Evolutionary conservation across 2,113 vertebrate genomes (phyloP), one percentile per base, ranked within the genome.

Genomic region (Apteryx mantelli): DNA sequence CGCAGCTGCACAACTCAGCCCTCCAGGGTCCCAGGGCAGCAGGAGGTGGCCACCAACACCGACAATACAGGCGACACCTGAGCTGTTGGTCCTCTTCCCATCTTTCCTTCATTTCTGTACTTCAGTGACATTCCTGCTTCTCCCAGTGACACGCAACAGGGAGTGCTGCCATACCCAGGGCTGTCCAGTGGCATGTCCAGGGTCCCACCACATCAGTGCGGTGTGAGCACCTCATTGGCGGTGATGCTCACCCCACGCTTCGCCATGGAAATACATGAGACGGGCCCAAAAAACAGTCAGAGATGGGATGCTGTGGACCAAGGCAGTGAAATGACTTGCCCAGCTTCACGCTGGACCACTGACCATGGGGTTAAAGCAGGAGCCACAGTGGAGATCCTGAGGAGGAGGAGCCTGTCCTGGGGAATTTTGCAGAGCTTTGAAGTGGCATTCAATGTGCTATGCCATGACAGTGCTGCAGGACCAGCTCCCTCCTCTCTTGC

Each of bases 41-140:
- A 9, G 55, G 26, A 55, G 53, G 53, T 55, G 53, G 53, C 53
- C 53, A 20, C 60, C 34, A 1, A 1, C 1, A 2, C 32, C 8
- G 1, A 28, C 25, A 12, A 2, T 42, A 12, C 12, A 11, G 50
- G 63, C 2, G 3, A 32, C 1, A 5, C 34, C 40, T 3, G 24
- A 36, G 36, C 82, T 3, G 21, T 68, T 15, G 50, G 11, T 0
- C 44, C 26, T 46, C 7, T 5, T 13, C 52, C 28, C 21, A 0
- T 7, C 63, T 55, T 21, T 5, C 70, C 55, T 0, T 17, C 6
- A 38, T 22, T 19, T 36, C 76, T 30, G 25, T 38, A 4, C 13
- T 15, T 28, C 17, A 4, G 58, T 2, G 52, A 26, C 42, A 3
- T 11, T 25, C 36, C 82, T 13, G 60, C 20, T 5, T 19, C 22